These are phyloP conservation scores for Gryllus longicercus DNA, from an alignment of 2,888 invertebrate species.

Conservation along the genomic window DNA sequence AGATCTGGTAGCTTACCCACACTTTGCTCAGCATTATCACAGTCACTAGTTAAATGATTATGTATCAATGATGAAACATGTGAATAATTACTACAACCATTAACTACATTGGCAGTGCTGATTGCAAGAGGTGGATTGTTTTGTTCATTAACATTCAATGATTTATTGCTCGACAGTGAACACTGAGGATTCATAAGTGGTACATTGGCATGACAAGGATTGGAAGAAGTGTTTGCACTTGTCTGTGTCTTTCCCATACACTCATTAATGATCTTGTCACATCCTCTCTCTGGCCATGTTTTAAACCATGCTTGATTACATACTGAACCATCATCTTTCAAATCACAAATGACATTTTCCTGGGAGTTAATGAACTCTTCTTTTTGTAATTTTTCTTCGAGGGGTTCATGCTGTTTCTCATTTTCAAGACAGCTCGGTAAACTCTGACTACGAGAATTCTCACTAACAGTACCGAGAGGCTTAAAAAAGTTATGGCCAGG, in stretches of 20 bases:
- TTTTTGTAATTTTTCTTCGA: conserved; percentile 3
- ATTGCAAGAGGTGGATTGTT: background rate
- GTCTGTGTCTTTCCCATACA: background rate
- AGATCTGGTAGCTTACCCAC: background rate
- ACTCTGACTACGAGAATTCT: conserved; percentile 46
- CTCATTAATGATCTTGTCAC: conserved; percentile 41
- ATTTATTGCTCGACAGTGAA: background rate
- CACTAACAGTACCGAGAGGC: conserved; percentile 36
- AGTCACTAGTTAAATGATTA: conserved; percentile 37
- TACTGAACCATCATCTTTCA: conserved; percentile 31
- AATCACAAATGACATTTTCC: conserved; percentile 40
- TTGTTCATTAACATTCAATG: background rate
- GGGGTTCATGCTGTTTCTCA: conserved; percentile 36
- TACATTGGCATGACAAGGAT: background rate
- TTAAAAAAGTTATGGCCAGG: conserved; percentile 40
- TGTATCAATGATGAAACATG: background rate
- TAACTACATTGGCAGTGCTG: background rate
- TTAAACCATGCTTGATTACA: conserved; percentile 49
- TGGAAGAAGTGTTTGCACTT: background rate
- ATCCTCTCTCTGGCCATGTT: conserved; percentile 53
- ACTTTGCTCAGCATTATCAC: conserved; percentile 39
- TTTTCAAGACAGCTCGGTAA: conserved; percentile 47
- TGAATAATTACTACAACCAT: background rate
- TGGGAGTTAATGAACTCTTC: background rate
- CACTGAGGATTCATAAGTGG: background rate